These are phyloP conservation scores for Phrynosoma blainvillii DNA, from an alignment of 2,113 vertebrate genomes.

Conservation along the genomic window DNA sequence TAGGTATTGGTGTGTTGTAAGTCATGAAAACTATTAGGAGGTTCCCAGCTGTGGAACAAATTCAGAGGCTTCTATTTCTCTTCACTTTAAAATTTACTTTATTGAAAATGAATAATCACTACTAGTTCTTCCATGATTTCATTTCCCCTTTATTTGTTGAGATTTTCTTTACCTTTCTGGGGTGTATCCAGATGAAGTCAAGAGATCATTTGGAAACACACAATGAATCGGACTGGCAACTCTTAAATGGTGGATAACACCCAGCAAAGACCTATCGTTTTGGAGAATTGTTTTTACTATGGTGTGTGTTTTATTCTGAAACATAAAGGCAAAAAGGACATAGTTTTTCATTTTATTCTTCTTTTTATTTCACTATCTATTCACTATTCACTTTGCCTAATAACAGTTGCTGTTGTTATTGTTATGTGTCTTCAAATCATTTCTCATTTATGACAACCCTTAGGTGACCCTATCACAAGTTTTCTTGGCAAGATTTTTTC, in stretches of 20 bases:
- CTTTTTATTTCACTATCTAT: neutral
- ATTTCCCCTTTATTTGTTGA: neutral
- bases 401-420: neutral
- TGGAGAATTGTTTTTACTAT: slow-evolving; percentile 77
- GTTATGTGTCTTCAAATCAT: too few relatives aligned
- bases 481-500: too few relatives aligned
- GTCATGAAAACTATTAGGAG: neutral
- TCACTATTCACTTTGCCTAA: neutral
- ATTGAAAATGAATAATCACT: neutral
- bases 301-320: slow-evolving; percentile 82
- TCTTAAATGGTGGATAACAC: slow-evolving; percentile 59
- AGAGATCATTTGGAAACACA: slow-evolving; percentile 78
- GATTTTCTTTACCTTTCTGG: slow-evolving; percentile 75
- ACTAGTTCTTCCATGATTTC: neutral
- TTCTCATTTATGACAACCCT: too few relatives aligned
- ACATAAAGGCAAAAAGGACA: slow-evolving; percentile 18
- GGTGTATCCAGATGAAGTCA: slow-evolving; percentile 81
- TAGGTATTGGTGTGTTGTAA: neutral
- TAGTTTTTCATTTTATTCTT: neutral
- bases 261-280: slow-evolving; percentile 62
- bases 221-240: slow-evolving; percentile 80
- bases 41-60: slow-evolving; percentile 1
- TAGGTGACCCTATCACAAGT: too few relatives aligned
- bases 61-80: neutral
- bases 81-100: neutral